A percentile compares a stretch with the other conserved stretches of the same genome.
These are phyloP conservation scores for Apogon hyalosoma DNA, from an alignment of 2,797 vertebrate genomes.

Conservation along the genomic window DNA sequence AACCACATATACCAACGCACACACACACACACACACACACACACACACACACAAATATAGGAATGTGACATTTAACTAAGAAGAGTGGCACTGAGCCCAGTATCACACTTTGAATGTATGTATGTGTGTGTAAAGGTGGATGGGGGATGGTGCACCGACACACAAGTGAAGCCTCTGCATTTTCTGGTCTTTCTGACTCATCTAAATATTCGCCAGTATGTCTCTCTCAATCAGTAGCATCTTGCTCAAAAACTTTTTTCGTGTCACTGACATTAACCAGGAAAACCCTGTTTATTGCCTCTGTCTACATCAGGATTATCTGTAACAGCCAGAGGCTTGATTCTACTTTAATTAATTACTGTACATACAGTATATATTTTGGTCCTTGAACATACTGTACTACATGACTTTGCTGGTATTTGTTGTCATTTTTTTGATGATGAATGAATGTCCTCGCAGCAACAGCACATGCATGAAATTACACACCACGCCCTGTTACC, in stretches of 20 bases:
- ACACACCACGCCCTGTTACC: conserved; percentile 59
- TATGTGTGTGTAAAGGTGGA: conserved; percentile 25
- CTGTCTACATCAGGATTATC: background rate
- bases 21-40: too few species aligned
- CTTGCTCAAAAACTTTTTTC: conserved; percentile 18
- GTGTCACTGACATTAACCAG: conserved; percentile 25
- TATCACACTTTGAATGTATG: conserved; percentile 27
- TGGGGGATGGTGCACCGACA: conserved; percentile 27
- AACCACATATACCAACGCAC: too few species aligned
- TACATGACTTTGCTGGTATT: conserved; percentile 22
- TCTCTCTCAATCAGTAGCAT: conserved; percentile 45
- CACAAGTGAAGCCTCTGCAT: conserved; percentile 21
- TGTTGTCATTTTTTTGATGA: conserved; percentile 28
- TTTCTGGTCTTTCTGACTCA: conserved; percentile 6
- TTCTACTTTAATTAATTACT: background rate
- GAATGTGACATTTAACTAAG: conserved; percentile 71
- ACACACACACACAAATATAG: conserved; percentile 13
- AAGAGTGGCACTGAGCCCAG: conserved; percentile 43
- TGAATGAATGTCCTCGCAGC: conserved; percentile 52
- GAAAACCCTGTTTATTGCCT: background rate
- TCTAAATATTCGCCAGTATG: conserved; percentile 34
- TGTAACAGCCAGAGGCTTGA: conserved; percentile 7
- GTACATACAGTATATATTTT: background rate
- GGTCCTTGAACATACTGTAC: background rate
- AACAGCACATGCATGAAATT: conserved; percentile 67